Conservation (phyloP, 2,888 invertebrate genomes). For the Theretra japonica region DNA sequence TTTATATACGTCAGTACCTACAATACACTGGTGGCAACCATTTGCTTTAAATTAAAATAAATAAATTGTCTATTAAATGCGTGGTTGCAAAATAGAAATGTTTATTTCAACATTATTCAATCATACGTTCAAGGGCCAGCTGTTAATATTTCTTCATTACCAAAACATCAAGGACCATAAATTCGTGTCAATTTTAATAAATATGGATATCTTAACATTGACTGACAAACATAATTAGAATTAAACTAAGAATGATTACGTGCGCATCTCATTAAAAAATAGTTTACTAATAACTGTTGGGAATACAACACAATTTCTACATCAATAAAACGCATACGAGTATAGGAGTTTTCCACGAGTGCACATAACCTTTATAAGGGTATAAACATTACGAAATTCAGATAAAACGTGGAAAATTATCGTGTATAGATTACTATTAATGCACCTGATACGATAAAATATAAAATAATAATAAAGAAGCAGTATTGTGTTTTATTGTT, state of each 20-base stretch:
- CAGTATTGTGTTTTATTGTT: not conserved
- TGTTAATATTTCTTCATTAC: too few species aligned
- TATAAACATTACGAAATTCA: conserved; percentile 19
- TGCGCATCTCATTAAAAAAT: conserved; percentile 3
- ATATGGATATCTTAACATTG: not conserved
- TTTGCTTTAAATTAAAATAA: too few species aligned
- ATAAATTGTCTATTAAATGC: too few species aligned
- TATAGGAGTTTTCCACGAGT: not conserved
- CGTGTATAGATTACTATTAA: not conserved
- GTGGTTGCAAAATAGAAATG: too few species aligned
- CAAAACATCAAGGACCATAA: too few species aligned
- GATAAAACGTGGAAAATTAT: conserved; percentile 12
- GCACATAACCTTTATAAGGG: not conserved
- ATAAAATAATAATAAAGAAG: not conserved
- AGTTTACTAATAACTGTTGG: not conserved
- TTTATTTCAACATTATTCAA: too few species aligned
- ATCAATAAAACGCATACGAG: not conserved
- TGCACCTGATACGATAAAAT: not conserved
- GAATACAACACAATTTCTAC: not conserved
- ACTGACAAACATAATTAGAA: not conserved
- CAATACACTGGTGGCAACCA: too few species aligned
- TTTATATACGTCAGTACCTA: too few species aligned
- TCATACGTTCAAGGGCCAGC: too few species aligned
- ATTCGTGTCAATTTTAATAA: too few species aligned
- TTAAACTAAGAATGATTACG: not conserved